Evolutionary conservation across 1,140 invertebrate species (phyloP), one percentile per base, ranked within the genome.

Genomic region (Dreissena rostriformis): DNA sequence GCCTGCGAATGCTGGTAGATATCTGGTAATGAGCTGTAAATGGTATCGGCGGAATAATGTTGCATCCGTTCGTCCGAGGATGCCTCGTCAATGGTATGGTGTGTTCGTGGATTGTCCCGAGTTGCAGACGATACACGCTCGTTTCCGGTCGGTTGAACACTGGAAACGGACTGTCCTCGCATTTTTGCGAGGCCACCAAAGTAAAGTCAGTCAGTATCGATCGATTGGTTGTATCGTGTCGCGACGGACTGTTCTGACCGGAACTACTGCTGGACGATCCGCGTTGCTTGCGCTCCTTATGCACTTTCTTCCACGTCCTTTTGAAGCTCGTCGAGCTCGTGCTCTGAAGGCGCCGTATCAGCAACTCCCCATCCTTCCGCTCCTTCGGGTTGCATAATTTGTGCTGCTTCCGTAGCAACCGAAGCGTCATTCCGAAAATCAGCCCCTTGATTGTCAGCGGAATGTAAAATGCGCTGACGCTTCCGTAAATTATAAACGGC

Each of bases 401-500:
- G 0, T 82, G 70, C 68, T 88, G 85, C 73, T 85, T 80, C 55
- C 71, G 53, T 24, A 91, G 67, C 26, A 89, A 75, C 49, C 96
- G 94, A 0, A 98, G 96, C 0, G 98, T 98, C 70, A 98, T 94
- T 4, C 96, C 96, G 90, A 98, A 98, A 6, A 97, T 98, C 52
- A 98, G 94, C 87, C 98, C 94, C 98, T 99, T 99, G 72, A 99
- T 97, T 17, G 96, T 95, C 61, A 99, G 94, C 4, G 98, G 98
- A 80, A 99, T 97, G 94, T 98, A 98, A 93, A 99, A 99, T 86
- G 97, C 97, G 86, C 98, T 79, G 88, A 98, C 96, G 57, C 97
- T 98, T 26, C 97, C 97, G 86, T 98, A 97, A 75, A 98, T 95
- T 92, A 97, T 97, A 94, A 97, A 98, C 2, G 52, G 52, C 24